Base-by-base conservation (phyloP, 2,797 vertebrate genomes). In the Lacerta bilineata region DNA sequence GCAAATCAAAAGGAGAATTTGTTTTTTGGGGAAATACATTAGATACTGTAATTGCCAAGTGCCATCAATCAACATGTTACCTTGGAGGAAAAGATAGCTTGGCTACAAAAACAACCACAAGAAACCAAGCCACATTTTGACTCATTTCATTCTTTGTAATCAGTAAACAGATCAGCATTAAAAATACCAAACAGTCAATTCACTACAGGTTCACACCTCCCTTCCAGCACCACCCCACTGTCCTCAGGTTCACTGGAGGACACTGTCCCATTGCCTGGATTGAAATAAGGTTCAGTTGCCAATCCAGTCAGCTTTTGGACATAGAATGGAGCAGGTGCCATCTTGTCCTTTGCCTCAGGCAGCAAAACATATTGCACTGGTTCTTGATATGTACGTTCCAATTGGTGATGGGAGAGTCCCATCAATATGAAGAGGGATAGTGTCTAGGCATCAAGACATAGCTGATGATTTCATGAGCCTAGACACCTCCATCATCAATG, bases 1-100 rank as follows among this genome's bases (percentile, higher is more conserved):
- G 27, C 5, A 55, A 85, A 84, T 82, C 78, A 80, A 78, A 91
- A 90, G 41, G 75, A 92, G 39, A 68, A 91, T 80, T 1, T 77
- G 88, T 84, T 84, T 50, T 71, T n/a, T 36, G 59, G 50, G 59
- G 59, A 74, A 74, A 84, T 33, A 71, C 18, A 71, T 83, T 33
- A 55, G 29, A 18, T 33, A 55, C 5, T 55, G 11, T 84, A 84
- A 50, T 43, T 55, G n/a, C 43, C 66, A 83, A 23, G 50, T 72
- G 68, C n/a, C 82, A 84, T 33, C 33, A 11, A 84, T 84, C 18
- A 84, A 46, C 18, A 71, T 71, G 8, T 43, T 11, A 50, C 50
- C 68, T 84, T 72, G 68, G 43, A 84, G 43, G 15, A 81, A 64
- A 66, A 77, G 18, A 18, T 77, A 23, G 68, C 68, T 46, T 25